phyloP scores from a whole-genome alignment of 2,888 invertebrate species.

The Drosophila nigritarsus region DNA sequence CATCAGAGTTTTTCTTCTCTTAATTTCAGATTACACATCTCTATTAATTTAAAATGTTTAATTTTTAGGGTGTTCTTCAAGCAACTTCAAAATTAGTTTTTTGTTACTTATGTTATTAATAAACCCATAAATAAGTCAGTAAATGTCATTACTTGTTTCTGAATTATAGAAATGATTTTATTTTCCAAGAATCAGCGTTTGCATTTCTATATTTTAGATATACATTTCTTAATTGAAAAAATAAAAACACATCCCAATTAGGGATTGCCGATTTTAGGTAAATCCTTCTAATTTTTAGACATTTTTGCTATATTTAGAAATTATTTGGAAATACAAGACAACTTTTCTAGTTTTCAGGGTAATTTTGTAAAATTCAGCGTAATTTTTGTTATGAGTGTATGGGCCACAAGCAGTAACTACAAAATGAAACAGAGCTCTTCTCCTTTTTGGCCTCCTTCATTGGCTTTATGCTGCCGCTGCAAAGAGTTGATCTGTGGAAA shows the following conservation, averaged over 20 bases:
- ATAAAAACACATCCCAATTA: too few species aligned
- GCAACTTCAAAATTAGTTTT: neutral
- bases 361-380: too few species aligned
- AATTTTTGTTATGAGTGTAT: neutral
- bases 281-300: too few species aligned
- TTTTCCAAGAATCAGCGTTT: neutral
- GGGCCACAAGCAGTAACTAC: conserved; percentile 69
- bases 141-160: neutral
- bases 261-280: too few species aligned
- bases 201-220: neutral
- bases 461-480: conserved; percentile 30
- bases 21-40: neutral
- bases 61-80: neutral
- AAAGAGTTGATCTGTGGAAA: conserved; percentile 61
- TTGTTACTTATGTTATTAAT: neutral
- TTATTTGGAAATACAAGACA: neutral
- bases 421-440: conserved; percentile 67
- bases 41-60: neutral
- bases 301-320: too few species aligned
- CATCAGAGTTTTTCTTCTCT: neutral
- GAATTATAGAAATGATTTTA: neutral
- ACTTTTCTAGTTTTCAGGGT: too few species aligned
- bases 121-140: neutral
- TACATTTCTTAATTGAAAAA: too few species aligned
- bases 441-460: conserved; percentile 20